Conservation (phyloP, 2,113 vertebrate genomes). For the Lepisosteus osseus region DNA sequence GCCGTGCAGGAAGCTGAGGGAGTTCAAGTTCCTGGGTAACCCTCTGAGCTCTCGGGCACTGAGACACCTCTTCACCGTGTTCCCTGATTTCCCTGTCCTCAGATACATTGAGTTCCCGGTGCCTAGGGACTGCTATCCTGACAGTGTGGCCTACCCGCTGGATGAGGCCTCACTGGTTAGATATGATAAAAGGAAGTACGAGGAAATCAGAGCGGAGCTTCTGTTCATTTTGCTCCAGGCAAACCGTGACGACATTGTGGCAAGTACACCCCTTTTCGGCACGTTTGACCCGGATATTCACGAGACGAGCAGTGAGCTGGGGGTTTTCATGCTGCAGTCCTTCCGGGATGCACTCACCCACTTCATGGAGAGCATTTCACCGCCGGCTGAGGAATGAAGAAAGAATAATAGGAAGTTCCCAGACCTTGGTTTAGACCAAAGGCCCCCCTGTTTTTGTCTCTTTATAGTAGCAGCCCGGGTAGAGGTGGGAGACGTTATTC, state of each 20-base stretch:
- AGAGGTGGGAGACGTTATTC: no score
- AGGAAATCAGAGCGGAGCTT: slow-evolving; percentile 66
- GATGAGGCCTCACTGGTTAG: slow-evolving; percentile 67
- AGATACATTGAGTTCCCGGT: slow-evolving; percentile 83
- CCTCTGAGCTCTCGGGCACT: slow-evolving; percentile 73
- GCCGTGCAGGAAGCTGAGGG: slow-evolving; percentile 69
- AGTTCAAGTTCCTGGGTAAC: slow-evolving; percentile 86
- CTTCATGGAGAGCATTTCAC: slow-evolving; percentile 65
- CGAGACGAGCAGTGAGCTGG: slow-evolving; percentile 87
- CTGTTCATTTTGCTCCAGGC: slow-evolving; percentile 66
- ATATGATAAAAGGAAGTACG: slow-evolving; percentile 76
- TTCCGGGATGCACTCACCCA: slow-evolving; percentile 78
- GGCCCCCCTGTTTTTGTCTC: no score
- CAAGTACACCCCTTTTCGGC: slow-evolving; percentile 79
- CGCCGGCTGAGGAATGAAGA: neutral
- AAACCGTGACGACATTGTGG: slow-evolving; percentile 68
- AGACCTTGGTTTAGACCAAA: no score
- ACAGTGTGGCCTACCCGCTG: slow-evolving; percentile 73
- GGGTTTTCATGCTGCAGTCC: slow-evolving; percentile 75
- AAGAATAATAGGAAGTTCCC: no score
- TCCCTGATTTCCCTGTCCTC: slow-evolving; percentile 70
- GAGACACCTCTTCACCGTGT: slow-evolving; percentile 62
- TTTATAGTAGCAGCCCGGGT: no score
- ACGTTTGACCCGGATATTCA: slow-evolving; percentile 82
- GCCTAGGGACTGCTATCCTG: slow-evolving; percentile 85